Base-by-base conservation (phyloP, 2,113 vertebrate genomes). In the Callithrix jacchus region DNA sequence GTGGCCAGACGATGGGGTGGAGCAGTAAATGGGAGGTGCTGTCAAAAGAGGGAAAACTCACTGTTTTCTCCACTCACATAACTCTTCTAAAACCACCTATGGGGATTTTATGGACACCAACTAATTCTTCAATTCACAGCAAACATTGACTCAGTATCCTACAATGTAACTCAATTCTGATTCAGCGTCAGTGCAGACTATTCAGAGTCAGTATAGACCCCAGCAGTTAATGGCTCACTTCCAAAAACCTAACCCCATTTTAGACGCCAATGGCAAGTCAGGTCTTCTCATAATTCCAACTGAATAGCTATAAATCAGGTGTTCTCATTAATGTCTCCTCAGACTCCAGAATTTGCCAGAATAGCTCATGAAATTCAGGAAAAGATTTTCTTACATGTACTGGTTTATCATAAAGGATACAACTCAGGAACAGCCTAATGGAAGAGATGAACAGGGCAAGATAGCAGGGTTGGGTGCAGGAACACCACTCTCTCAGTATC, bases 401-500 rank as follows among this genome's bases (percentile, higher is more conserved):
- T 82, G 3, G 14, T 14, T 82, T 64, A 81, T 49, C 61, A 73
- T 52, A 64, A 47, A 89, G 16, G 37, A n/a, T 40, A 73, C 14
- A 61, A 49, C 1, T 82, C 10, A 25, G 25, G 35, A 64, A 61
- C 2, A 47, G 37, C 5, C 52, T 74, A 61, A 37, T 52, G 0
- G 17, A 76, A 85, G 42, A 73, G 20, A 79, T 37, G 16, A 9
- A 42, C 6, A 54, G 17, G 23, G 3, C 37, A 20, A 79, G 21
- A 2, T 20, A 42, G 79, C 1, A 2, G 45, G 20, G 32, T 35
- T 8, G 47, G 12, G 8, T 45, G 23, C 11, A 35, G 25, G 47
- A 9, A 20, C 17, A 16, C 49, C 0, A 35, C 23, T 12, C 13
- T 70, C 4, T 5, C 6, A 20, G 1, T 68, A 18, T 5, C 2